A percentile compares a stretch with the other conserved stretches of the same genome.
These are phyloP conservation scores for Odontophorus gujanensis DNA, from an alignment of 2,113 vertebrate genomes.

Conservation along the genomic window DNA sequence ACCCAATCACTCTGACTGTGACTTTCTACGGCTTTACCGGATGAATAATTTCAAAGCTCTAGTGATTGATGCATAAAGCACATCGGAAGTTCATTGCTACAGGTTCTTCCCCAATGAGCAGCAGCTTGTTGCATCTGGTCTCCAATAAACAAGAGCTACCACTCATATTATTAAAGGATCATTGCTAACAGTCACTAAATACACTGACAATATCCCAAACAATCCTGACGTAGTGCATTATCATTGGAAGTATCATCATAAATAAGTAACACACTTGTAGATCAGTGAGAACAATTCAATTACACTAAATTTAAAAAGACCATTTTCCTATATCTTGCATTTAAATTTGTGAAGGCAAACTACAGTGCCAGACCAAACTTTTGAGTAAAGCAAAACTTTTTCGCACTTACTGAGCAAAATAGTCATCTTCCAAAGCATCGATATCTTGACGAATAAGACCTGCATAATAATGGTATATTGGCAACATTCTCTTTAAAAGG, in stretches of 20 bases:
- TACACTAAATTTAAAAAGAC: not conserved
- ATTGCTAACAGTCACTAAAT: not conserved
- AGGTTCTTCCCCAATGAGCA: not conserved
- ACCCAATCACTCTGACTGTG: not conserved
- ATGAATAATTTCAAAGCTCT: not conserved
- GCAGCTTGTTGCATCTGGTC: not conserved
- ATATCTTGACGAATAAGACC: conserved; percentile 70
- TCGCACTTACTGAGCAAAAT: conserved; percentile 77
- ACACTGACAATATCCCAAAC: not conserved
- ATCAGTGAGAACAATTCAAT: not conserved
- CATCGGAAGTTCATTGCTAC: not conserved
- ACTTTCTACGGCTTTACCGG: not conserved
- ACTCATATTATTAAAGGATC: not conserved
- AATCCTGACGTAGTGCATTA: not conserved
- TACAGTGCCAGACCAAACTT: not conserved
- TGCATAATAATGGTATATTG: conserved; percentile 79
- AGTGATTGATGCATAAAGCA: not conserved
- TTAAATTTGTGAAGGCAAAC: not conserved
- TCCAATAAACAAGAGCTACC: not conserved
- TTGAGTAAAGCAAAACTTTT: not conserved
- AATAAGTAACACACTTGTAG: not conserved
- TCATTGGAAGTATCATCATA: not conserved
- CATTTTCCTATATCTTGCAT: not conserved
- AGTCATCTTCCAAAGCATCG: conserved; percentile 64
- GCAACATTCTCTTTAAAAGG: conserved; percentile 78